Percentiles rank a stretch among this genome's conserved stretches.
Conservation (phyloP, 2,113 vertebrate species). For the Brachionichthys hirsutus region DNA sequence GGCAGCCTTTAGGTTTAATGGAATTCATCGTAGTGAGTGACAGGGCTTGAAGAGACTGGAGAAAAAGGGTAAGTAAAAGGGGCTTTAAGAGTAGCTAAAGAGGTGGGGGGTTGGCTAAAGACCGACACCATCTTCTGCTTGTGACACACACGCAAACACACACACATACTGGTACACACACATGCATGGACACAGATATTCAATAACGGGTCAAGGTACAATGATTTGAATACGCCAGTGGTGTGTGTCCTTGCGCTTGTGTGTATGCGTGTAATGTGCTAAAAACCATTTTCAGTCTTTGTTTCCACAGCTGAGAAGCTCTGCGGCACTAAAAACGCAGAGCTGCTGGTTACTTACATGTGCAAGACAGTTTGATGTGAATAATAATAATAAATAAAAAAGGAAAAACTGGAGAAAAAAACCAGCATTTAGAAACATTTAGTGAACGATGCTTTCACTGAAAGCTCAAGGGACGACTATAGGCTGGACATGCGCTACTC, state of each 20-base stretch:
- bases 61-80: slow-evolving; percentile 72
- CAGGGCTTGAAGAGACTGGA: slow-evolving; percentile 71
- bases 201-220: slow-evolving; percentile 56
- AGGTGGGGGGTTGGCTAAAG: slow-evolving; percentile 61
- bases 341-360: slow-evolving; percentile 13
- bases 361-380: slow-evolving; percentile 14
- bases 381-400: too few relatives aligned
- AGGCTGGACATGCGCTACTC: slow-evolving; percentile 87
- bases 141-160: slow-evolving; percentile 46
- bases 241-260: slow-evolving; percentile 15
- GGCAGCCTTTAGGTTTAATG: slow-evolving; percentile 65
- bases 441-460: slow-evolving; percentile 51
- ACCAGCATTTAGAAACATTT: not conserved
- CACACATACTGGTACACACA: slow-evolving; percentile 15
- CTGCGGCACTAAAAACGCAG: slow-evolving; percentile 16
- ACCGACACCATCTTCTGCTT: slow-evolving; percentile 62
- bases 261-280: slow-evolving; percentile 22
- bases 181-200: slow-evolving; percentile 19
- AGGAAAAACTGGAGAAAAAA: not conserved
- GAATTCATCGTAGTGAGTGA: slow-evolving; percentile 71
- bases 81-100: slow-evolving; percentile 65
- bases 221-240: slow-evolving; percentile 45
- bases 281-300: slow-evolving; percentile 43
- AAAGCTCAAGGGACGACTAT: slow-evolving; percentile 82
- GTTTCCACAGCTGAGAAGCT: slow-evolving; percentile 48